Conservation (phyloP, 2,888 invertebrate species). For the Drosophila basisetae region DNA sequence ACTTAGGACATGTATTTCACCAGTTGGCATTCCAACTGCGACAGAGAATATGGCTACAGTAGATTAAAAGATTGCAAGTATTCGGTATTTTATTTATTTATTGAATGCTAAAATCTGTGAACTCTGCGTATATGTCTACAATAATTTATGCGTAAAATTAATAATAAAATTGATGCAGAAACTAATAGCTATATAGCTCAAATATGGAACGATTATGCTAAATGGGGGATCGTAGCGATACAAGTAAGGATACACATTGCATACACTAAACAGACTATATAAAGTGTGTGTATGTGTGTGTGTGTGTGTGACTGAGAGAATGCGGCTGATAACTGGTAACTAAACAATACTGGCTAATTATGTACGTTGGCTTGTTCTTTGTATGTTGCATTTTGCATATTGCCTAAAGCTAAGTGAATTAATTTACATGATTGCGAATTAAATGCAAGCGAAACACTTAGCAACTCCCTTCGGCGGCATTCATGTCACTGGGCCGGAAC, state of each 20-base stretch:
- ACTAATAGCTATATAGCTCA: constrained; percentile 14
- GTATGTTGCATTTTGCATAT: constrained; percentile 9
- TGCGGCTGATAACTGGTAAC: constrained; percentile 38
- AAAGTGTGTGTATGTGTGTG: constrained; percentile 23
- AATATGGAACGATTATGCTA: constrained; percentile 18
- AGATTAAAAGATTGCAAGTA: constrained; percentile 23
- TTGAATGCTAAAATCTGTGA: constrained; percentile 56
- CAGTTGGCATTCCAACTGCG: neutral
- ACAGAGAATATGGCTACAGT: neutral
- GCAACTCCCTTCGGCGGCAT: constrained; percentile 43
- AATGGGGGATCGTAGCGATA: constrained; percentile 9
- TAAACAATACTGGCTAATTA: constrained; percentile 53
- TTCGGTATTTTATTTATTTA: constrained; percentile 49
- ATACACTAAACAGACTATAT: constrained; percentile 7
- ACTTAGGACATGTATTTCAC: neutral
- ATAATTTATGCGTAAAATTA: constrained; percentile 64
- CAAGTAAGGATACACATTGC: constrained; percentile 16
- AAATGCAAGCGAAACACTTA: constrained; percentile 35
- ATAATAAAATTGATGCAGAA: constrained; percentile 57
- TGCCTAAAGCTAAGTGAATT: constrained; percentile 35
- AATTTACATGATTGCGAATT: constrained; percentile 47
- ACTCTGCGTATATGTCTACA: constrained; percentile 59
- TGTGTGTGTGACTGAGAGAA: neutral
- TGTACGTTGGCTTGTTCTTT: constrained; percentile 30
- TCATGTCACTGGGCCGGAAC: constrained; percentile 85